Percentiles rank a stretch among this genome's conserved stretches.
These are phyloP conservation scores for Benthosema pterotum DNA, from an alignment of 2,797 vertebrate species.

Conservation along the genomic window DNA sequence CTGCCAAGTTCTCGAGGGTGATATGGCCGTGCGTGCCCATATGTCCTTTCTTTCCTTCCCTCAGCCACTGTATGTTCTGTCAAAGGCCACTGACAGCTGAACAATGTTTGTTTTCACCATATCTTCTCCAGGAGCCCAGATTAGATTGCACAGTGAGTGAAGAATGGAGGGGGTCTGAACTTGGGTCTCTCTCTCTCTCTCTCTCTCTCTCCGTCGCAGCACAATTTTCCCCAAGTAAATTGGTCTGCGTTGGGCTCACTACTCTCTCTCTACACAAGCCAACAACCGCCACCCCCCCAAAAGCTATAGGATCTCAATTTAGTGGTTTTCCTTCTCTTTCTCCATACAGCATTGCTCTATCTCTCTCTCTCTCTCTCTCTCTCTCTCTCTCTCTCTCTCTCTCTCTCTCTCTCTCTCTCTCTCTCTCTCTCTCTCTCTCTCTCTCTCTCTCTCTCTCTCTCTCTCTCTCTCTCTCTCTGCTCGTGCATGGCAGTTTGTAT, in stretches of 20 bases:
- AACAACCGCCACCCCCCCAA: conserved; percentile 60
- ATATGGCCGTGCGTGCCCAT: no score
- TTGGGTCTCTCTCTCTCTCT: conserved; percentile 14
- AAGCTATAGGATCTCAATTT: conserved; percentile 70
- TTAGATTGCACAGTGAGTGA: conserved; percentile 77
- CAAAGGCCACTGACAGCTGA: conserved; percentile 58
- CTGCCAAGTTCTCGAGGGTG: conserved; percentile 7
- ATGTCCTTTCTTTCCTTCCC: conserved; percentile 44
- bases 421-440: no score
- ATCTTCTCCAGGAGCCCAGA: conserved; percentile 67
- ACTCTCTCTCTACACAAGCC: conserved; percentile 60
- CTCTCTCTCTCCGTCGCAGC: conserved; percentile 34
- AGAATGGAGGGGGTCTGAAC: conserved; percentile 67
- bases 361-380: not conserved
- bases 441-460: no score
- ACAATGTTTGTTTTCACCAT: conserved; percentile 71
- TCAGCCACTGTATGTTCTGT: conserved; percentile 51
- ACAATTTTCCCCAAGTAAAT: conserved; percentile 77
- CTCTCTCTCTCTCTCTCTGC: no score
- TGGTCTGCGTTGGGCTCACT: conserved; percentile 74
- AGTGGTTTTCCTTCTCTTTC: conserved; percentile 31
- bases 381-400: not conserved
- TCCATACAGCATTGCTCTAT: conserved; percentile 49
- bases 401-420: conserved; percentile 43
- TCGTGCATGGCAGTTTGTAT: conserved; percentile 41